Evolutionary conservation across 1,140 invertebrate genomes (phyloP).

Genomic region (Tigriopus japonicus): DNA sequence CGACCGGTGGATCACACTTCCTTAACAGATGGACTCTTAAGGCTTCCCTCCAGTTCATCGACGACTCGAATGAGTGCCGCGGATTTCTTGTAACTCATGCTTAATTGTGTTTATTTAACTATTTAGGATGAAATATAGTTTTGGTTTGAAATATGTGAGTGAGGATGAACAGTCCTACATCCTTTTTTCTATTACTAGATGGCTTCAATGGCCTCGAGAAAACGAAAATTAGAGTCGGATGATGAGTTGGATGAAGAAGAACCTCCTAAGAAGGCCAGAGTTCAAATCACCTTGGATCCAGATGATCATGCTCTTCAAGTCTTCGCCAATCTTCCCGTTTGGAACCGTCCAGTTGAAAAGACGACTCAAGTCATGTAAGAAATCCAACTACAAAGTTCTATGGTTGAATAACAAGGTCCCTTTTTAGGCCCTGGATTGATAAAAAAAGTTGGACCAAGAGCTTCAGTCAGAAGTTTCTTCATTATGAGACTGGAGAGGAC

Average conservation of each 20-base stretch:
- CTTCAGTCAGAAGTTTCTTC: neutral
- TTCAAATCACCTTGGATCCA: neutral
- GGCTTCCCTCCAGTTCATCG: neutral
- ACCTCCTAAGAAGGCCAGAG: neutral
- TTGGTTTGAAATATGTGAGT: neutral
- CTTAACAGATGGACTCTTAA: constrained; percentile 10
- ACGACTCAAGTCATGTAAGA: neutral
- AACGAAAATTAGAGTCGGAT: neutral
- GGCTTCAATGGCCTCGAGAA: neutral
- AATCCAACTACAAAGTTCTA: too few species aligned
- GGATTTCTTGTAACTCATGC: neutral
- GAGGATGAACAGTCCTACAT: neutral
- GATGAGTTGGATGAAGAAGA: neutral
- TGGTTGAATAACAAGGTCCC: too few species aligned
- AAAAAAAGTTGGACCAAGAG: neutral
- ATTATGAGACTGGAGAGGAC: neutral
- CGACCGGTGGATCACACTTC: neutral
- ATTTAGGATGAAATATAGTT: neutral
- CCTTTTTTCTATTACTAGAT: neutral
- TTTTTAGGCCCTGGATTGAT: neutral
- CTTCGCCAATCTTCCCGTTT: neutral
- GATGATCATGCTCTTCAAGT: neutral
- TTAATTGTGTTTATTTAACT: neutral
- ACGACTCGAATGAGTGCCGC: neutral
- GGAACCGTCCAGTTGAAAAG: neutral